Percentiles rank a stretch among this genome's conserved stretches.
phyloP scores from a whole-genome alignment of 2,113 vertebrate species.

The Vulpes lagopus region DNA sequence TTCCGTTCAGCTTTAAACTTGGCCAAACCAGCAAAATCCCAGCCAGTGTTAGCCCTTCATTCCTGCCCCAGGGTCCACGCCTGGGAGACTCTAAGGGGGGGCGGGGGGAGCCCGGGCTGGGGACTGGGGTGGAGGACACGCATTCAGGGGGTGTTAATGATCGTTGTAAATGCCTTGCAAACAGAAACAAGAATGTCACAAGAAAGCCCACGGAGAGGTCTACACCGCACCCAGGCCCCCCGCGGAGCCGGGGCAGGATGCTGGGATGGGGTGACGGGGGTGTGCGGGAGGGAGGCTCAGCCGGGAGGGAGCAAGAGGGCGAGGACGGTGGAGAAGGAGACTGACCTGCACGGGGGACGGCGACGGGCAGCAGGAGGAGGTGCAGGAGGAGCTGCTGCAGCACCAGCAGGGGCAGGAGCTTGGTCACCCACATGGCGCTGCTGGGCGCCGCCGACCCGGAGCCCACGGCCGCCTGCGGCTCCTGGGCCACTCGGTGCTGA shows the following conservation, averaged over 20 bases:
- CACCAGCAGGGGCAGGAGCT: conserved; percentile 86
- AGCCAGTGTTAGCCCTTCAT: conserved; percentile 24
- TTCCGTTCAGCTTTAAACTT: conserved; percentile 55
- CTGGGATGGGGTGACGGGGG: background rate
- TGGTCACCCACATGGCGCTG: conserved; percentile 87
- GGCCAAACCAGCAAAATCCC: conserved; percentile 59
- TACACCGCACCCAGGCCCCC: background rate
- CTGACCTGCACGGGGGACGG: conserved; percentile 88
- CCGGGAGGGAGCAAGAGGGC: no score
- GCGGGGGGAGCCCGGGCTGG: background rate
- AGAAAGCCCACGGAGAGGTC: conserved; percentile 6
- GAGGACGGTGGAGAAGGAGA: conserved; percentile 52
- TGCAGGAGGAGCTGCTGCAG: conserved; percentile 85
- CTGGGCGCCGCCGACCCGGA: background rate
- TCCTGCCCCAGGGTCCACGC: background rate
- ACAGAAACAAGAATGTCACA: conserved; percentile 46
- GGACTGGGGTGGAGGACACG: background rate
- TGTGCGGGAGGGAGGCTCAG: no score
- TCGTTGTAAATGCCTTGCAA: conserved; percentile 60
- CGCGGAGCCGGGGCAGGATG: conserved; percentile 13
- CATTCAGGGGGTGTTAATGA: conserved; percentile 13
- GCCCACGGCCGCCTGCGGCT: no score
- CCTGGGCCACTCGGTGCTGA: conserved; percentile 75
- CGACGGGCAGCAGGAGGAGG: conserved; percentile 86
- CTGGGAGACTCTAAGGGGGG: background rate